Conservation (phyloP, 2,888 invertebrate genomes). For the Leucozona laternaria region DNA sequence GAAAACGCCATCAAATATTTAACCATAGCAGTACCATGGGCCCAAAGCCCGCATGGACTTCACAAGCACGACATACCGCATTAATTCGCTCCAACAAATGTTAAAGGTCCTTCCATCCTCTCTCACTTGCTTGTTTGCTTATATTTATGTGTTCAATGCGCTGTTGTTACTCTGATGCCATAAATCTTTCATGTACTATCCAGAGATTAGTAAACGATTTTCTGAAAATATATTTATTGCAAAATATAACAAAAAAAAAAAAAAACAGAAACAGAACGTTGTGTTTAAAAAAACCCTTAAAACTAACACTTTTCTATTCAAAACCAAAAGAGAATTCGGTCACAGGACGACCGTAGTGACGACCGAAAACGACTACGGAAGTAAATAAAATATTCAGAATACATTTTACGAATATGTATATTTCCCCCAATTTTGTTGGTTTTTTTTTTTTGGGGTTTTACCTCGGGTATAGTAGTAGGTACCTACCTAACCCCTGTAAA, state of each 20-base stretch:
- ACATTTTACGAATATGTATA: constrained; percentile 56
- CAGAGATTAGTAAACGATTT: constrained; percentile 71
- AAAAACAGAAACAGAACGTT: constrained; percentile 1
- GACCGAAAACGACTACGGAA: constrained; percentile 15
- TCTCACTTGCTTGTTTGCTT: not conserved
- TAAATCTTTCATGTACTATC: constrained; percentile 72
- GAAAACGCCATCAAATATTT: constrained; percentile 71
- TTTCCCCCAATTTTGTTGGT: not conserved
- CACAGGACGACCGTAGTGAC: constrained; percentile 22
- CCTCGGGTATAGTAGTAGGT: not conserved
- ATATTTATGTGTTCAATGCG: constrained; percentile 53
- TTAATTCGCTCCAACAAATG: constrained; percentile 8
- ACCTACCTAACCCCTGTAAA: constrained; percentile 16
- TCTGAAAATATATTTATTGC: constrained; percentile 61
- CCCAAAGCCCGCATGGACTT: constrained; percentile 8
- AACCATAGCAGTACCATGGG: constrained; percentile 31
- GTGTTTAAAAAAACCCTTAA: constrained; percentile 25
- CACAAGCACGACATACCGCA: constrained; percentile 6
- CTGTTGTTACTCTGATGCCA: constrained; percentile 54
- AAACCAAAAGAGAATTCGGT: constrained; percentile 19
- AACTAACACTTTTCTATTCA: constrained; percentile 70
- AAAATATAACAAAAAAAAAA: constrained; percentile 20
- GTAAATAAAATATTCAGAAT: constrained; percentile 73
- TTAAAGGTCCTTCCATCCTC: constrained; percentile 43
- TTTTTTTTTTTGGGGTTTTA: not conserved